Evolutionary conservation across 2,113 vertebrate genomes (phyloP), one percentile per base, ranked within the genome.

Genomic region (Cyanoliseus patagonus): DNA sequence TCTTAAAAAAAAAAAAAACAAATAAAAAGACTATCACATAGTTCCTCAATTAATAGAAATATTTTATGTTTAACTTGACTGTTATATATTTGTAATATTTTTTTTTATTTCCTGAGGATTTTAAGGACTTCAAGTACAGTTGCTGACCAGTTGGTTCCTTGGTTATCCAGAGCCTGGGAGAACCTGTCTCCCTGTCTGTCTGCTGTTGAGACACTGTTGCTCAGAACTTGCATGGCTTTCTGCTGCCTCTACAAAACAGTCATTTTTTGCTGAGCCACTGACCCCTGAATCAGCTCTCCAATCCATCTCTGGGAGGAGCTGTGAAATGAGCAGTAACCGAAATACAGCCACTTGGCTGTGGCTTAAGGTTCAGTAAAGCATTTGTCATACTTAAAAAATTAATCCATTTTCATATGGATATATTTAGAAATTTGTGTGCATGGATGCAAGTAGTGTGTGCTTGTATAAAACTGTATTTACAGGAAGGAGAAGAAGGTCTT

Each of bases 251-350:
- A 39, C 30, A 47, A 55, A 88, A 13, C 0, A 2, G 31, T 79
- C 77, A 79, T 30, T 70, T 85, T 83, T 39, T 91, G 42, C 61
- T 12, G 14, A 74, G 35, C 41, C 37, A 11, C 28, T 74, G 69
- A 78, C 62, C 15, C 19, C 17, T 64, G 28, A 37, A 47, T 55
- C 30, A 47, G 9, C 10, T 90, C 53, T 41, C 24, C 37, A 62
- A 0, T 37, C 44, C 13, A 11, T 66, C 44, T 73, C 86, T 80
- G 20, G 17, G 49, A 86, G 39, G 39, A 91, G 35, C 25, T 73
- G 72, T 76, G 92, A 96, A 97, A 89, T 84, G 69, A 91, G 51
- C 41, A 66, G 25, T 78, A 81, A 74, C 37, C 41, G 84, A 89
- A 84, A 74, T 42, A 37, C 4, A 31, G 18, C 6, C 22, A n/a